Conservation (phyloP, 2,113 vertebrate species). For the Columba livia region DNA sequence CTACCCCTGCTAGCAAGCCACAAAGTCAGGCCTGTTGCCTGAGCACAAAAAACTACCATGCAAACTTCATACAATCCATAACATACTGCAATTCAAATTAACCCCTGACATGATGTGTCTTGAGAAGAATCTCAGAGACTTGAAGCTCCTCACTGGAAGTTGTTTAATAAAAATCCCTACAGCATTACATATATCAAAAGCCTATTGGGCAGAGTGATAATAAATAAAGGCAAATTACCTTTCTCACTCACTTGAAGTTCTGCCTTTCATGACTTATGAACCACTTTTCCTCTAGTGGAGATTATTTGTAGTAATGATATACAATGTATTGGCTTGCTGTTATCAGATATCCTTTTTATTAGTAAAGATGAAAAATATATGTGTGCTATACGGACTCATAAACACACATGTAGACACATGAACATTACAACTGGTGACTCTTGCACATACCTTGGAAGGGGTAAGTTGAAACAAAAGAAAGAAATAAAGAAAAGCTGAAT, state of each 20-base stretch:
- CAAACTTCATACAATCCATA: neutral
- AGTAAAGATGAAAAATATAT: neutral
- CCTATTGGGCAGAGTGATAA: neutral
- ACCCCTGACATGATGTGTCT: neutral
- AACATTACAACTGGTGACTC: neutral
- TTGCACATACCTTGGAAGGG: neutral
- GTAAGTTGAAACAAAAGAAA: neutral
- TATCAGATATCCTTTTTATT: neutral
- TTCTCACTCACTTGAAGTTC: constrained; percentile 24
- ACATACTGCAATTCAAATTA: neutral
- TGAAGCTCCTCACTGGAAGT: neutral
- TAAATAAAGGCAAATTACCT: constrained; percentile 30
- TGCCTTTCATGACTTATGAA: constrained; percentile 11
- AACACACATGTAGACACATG: neutral
- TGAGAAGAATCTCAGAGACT: neutral
- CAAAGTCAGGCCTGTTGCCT: neutral
- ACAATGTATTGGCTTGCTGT: neutral
- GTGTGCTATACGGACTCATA: neutral
- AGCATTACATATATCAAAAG: constrained; percentile 14
- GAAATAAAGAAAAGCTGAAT: neutral
- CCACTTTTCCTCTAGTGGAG: neutral
- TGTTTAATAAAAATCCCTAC: constrained; percentile 3
- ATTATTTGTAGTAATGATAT: constrained; percentile 8
- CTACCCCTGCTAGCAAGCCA: neutral
- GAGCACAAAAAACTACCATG: neutral